Evolutionary conservation across 2,888 invertebrate species (phyloP), one percentile per base, ranked within the genome.

Genomic region (Torymus tubicola): DNA sequence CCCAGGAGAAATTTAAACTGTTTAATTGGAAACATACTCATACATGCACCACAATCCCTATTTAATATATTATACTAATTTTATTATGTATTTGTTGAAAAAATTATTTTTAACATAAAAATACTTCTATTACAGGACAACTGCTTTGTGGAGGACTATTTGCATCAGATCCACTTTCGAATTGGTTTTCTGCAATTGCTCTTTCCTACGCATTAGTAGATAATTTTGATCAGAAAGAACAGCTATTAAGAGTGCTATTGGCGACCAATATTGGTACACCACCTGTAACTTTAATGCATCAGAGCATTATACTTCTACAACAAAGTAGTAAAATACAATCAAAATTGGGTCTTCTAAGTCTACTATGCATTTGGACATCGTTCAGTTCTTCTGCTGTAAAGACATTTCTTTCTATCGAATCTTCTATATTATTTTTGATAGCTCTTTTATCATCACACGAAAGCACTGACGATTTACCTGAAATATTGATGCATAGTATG

Each of bases 131-230:
- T 24, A 91, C 93, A 83, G 98, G 99, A 0, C 99, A 99, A 91
- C 92, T 99, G 24, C 92, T 99, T 13, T 99, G 98, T 89, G 96
- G 97, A 1, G 99, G 99, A 0, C 92, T 99, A 42, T 98, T 98
- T 90, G 97, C 96, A 71, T 92, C 93, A 0, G 98, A 99, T 89
- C 92, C 96, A 0, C 92, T 98, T 31, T 97, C 97, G 50, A 98
- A 97, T 90, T 99, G 99, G 99, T 97, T 98, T 91, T 96, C 98
- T 0, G 94, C 98, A 0, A 96, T 98, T 0, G 97, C 98, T 0
- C 91, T 99, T 31, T 95, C 97, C 89, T 98, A 99, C 88, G 95
- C 96, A 0, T 92, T 99, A 21, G 94, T 97, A 8, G 97, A 98
- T 82, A 98, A 97, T 89, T 93, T 94, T 0, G 93, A 93, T 0